Percentiles rank a stretch among this genome's conserved stretches.
Conservation (phyloP, 1,140 invertebrate genomes). For the Holcopasites calliopsidis region DNA sequence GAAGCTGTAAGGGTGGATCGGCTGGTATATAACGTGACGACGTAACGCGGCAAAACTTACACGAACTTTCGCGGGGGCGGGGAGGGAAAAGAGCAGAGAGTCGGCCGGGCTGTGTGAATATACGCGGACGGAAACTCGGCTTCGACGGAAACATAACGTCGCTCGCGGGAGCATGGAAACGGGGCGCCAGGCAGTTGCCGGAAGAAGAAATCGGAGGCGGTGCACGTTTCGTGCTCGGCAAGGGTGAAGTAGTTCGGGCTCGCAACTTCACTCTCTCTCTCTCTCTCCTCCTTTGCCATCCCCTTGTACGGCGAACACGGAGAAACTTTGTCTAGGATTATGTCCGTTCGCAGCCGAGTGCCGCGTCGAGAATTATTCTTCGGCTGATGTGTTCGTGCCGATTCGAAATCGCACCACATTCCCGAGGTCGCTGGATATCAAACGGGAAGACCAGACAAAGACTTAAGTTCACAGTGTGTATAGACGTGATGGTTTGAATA, state of each 20-base stretch:
- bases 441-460: not conserved
- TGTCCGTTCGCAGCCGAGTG: constrained; percentile 17
- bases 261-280: constrained; percentile 32
- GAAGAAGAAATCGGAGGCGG: constrained; percentile 53
- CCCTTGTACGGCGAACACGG: not conserved
- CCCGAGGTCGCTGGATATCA: not conserved
- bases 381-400: too few species aligned
- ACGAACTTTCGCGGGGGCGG: constrained; percentile 56
- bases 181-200: constrained; percentile 49
- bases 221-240: constrained; percentile 41
- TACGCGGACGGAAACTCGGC: constrained; percentile 58
- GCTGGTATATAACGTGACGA: constrained; percentile 24
- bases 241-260: constrained; percentile 38
- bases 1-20: not conserved
- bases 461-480: too few species aligned
- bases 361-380: constrained; percentile 24
- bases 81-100: constrained; percentile 35
- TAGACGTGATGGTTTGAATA: too few species aligned
- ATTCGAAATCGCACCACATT: not conserved
- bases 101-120: constrained; percentile 33
- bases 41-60: constrained; percentile 60
- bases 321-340: constrained; percentile 39
- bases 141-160: constrained; percentile 64
- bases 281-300: not conserved
- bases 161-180: constrained; percentile 56